Percentiles rank a stretch among this genome's conserved stretches.
These are phyloP conservation scores for Dasysyrphus tricinctus DNA, from an alignment of 2,888 invertebrate species.

Conservation along the genomic window DNA sequence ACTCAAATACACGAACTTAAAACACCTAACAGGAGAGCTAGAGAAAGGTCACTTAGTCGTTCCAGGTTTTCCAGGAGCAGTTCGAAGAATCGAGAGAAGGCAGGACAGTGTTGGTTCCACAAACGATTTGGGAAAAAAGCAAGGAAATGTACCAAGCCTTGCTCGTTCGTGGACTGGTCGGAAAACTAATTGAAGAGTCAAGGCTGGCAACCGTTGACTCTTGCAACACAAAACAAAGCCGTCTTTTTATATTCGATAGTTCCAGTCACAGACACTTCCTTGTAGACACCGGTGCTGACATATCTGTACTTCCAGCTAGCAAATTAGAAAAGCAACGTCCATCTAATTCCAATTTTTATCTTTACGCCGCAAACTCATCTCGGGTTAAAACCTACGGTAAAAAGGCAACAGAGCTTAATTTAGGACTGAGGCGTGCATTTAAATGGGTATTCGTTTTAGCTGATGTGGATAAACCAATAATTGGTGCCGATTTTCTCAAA, in stretches of 20 bases:
- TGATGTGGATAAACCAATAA: neutral
- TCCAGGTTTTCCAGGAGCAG: neutral
- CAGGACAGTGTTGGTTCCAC: constrained; percentile 1
- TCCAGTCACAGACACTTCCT: too few relatives aligned
- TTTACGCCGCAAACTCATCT: too few relatives aligned
- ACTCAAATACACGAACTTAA: neutral
- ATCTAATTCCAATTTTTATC: too few relatives aligned
- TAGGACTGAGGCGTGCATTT: neutral
- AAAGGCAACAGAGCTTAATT: too few relatives aligned
- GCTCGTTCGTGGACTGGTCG: neutral
- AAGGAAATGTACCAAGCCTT: neutral
- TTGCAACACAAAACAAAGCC: neutral
- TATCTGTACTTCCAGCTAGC: too few relatives aligned
- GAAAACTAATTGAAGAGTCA: neutral
- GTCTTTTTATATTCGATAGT: neutral
- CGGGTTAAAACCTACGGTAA: too few relatives aligned
- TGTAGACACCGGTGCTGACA: too few relatives aligned
- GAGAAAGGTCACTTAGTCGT: neutral
- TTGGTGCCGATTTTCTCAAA: neutral
- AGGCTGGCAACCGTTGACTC: neutral
- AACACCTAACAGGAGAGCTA: neutral
- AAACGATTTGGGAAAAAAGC: neutral
- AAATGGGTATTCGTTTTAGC: neutral
- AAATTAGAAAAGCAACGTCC: too few relatives aligned
- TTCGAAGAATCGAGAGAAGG: neutral